Conservation (phyloP, 2,797 vertebrate genomes). For the Hylomyscus alleni region DNA sequence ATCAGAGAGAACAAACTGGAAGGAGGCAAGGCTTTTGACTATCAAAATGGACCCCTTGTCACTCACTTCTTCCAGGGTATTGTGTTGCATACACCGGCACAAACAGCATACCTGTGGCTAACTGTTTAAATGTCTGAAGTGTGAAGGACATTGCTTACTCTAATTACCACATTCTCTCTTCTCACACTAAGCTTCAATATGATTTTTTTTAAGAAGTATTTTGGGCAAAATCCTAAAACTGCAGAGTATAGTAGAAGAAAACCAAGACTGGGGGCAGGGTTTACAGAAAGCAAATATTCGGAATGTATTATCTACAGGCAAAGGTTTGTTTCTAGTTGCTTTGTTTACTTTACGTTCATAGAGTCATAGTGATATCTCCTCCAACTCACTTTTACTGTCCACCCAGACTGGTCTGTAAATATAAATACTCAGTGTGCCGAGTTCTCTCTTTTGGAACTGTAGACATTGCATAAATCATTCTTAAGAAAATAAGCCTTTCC, state of each 20-base stretch:
- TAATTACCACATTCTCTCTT: neutral
- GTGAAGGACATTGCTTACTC: neutral
- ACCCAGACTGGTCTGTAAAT: neutral
- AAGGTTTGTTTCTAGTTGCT: neutral
- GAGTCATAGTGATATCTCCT: neutral
- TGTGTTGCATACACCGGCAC: neutral
- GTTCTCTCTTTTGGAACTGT: neutral
- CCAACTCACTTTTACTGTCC: neutral
- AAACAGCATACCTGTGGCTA: neutral
- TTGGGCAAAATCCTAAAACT: neutral
- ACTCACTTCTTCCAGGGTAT: neutral
- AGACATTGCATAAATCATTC: neutral
- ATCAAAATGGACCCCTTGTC: neutral
- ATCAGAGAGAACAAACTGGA: neutral
- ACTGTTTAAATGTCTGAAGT: neutral
- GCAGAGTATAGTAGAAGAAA: neutral
- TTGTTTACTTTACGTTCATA: slow-evolving; percentile 10
- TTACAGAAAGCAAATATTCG: neutral
- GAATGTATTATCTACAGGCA: neutral
- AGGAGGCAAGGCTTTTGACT: neutral
- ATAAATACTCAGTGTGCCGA: neutral
- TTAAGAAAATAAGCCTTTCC: neutral
- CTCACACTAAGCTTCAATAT: neutral
- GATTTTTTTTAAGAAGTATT: neutral
- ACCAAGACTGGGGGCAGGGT: neutral